phyloP scores from a whole-genome alignment of 2,888 invertebrate species.

The Gerris lacustris region DNA sequence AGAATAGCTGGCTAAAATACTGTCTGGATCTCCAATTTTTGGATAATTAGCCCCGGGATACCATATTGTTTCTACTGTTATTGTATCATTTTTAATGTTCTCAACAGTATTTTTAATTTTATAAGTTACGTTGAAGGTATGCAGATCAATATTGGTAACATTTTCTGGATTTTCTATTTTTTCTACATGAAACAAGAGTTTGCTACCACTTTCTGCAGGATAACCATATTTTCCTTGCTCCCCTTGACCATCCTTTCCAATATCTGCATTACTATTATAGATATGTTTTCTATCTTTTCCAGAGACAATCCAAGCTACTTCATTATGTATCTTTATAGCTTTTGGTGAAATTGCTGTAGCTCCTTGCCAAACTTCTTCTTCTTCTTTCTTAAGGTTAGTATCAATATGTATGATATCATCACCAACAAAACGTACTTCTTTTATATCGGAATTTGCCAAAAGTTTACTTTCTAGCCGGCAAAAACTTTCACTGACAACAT shows the following conservation, averaged over 20 bases:
- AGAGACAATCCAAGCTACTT: conserved; percentile 29
- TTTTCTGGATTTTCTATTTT: conserved; percentile 27
- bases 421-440: conserved; percentile 30
- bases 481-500: conserved; percentile 22
- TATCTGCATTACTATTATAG: conserved; percentile 23
- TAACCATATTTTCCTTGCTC: conserved; percentile 22
- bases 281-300: conserved; percentile 24
- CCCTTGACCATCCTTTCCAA: conserved; percentile 26
- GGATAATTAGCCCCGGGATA: too few species aligned
- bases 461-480: conserved; percentile 13
- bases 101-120: not conserved
- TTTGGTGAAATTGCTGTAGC: conserved; percentile 27
- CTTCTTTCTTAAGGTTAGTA: conserved; percentile 20
- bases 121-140: not conserved
- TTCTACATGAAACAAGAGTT: conserved; percentile 28
- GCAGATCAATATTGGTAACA: conserved; percentile 24
- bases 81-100: not conserved
- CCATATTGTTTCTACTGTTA: not conserved
- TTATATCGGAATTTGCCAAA: not conserved
- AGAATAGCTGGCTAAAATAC: not conserved
- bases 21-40: not conserved
- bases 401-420: conserved; percentile 27
- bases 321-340: conserved; percentile 25
- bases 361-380: conserved; percentile 26
- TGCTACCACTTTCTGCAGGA: conserved; percentile 31